Percentiles rank a stretch among this genome's conserved stretches.
phyloP scores from a whole-genome alignment of 2,113 vertebrate species.

The Onychostoma macrolepis region DNA sequence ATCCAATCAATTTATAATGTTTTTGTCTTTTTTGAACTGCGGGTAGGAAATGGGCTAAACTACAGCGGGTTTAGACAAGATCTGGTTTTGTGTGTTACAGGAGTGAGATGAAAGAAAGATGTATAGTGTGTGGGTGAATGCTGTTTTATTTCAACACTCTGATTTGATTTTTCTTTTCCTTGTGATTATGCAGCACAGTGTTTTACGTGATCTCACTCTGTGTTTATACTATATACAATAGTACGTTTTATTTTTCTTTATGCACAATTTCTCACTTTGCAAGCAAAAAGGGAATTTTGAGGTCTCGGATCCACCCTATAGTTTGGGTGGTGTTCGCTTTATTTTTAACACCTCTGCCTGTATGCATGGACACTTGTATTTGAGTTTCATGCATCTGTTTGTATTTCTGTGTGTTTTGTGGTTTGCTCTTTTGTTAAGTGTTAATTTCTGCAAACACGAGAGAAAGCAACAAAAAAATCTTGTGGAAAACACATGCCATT shows the following conservation, averaged over 20 bases:
- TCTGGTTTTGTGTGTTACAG: background rate
- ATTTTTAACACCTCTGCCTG: slow-evolving; percentile 35
- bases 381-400: slow-evolving; percentile 36
- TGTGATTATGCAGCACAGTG: background rate
- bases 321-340: slow-evolving; percentile 70
- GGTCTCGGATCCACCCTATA: slow-evolving; percentile 75
- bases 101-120: background rate
- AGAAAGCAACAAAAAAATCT: background rate
- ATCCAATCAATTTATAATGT: background rate
- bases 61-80: background rate
- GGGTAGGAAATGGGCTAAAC: background rate
- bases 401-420: slow-evolving; percentile 29
- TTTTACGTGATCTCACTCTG: slow-evolving; percentile 33
- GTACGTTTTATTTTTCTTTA: background rate
- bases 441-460: slow-evolving; percentile 16
- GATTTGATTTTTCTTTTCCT: background rate
- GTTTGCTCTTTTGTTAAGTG: background rate
- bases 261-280: slow-evolving; percentile 23
- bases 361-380: slow-evolving; percentile 35
- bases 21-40: background rate
- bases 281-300: slow-evolving; percentile 72
- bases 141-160: slow-evolving; percentile 4
- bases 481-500: background rate
- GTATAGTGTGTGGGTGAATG: background rate
- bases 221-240: background rate